A percentile compares a stretch with the other conserved stretches of the same genome.
These are phyloP conservation scores for Porites cylindrica DNA, from an alignment of 92 coral and sea anemone species.

Conservation along the genomic window DNA sequence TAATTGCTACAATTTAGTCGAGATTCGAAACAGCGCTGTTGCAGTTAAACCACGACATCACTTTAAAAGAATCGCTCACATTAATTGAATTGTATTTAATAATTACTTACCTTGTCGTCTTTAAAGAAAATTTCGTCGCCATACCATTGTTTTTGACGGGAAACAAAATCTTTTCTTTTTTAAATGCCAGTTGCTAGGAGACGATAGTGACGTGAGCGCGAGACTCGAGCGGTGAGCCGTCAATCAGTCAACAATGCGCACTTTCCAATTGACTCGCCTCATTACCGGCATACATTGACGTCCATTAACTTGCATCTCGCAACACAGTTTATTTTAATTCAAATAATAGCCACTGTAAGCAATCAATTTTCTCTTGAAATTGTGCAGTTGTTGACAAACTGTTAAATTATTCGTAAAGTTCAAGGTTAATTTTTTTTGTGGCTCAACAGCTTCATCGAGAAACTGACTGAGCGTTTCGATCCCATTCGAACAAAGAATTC, in stretches of 20 bases:
- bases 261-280: not conserved
- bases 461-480: not conserved
- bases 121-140: conserved; percentile 12
- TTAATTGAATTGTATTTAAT: conserved; percentile 30
- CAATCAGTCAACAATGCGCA: not conserved
- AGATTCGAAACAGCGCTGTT: not conserved
- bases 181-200: conserved; percentile 10
- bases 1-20: not conserved
- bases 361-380: conserved; percentile 36
- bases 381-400: not conserved
- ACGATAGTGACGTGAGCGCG: conserved; percentile 12
- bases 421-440: not conserved
- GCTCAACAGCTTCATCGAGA: not conserved
- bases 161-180: not conserved
- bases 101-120: conserved; percentile 15
- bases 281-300: not conserved
- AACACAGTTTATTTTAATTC: conserved; percentile 16
- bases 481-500: not conserved
- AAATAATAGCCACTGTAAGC: conserved; percentile 28
- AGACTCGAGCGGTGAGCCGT: conserved; percentile 2
- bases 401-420: conserved; percentile 25
- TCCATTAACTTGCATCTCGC: conserved; percentile 18
- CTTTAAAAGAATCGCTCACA: not conserved
- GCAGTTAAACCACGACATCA: not conserved
- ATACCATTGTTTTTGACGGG: conserved; percentile 3